Conservation (phyloP, 2,888 invertebrate genomes). For the Heliconius cydno region DNA sequence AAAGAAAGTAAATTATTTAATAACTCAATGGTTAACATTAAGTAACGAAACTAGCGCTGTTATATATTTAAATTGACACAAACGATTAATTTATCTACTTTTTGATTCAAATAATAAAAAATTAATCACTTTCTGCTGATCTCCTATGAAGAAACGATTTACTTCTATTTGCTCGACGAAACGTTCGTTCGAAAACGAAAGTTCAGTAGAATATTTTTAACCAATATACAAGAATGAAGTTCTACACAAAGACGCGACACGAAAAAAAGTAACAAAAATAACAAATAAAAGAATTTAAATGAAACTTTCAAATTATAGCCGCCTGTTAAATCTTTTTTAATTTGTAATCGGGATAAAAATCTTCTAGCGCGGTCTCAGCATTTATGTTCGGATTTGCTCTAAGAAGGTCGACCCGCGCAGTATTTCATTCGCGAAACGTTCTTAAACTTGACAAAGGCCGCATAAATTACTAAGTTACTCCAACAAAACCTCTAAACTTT, state of each 20-base stretch:
- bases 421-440: conserved; percentile 45
- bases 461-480: conserved; percentile 65
- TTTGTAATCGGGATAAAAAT: conserved; percentile 21
- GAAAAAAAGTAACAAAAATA: background rate
- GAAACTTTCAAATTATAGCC: background rate
- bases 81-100: too few relatives aligned
- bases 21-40: too few relatives aligned
- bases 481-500: conserved; percentile 53
- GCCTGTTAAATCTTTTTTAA: conserved; percentile 25
- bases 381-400: conserved; percentile 44
- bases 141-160: too few relatives aligned
- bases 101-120: too few relatives aligned
- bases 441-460: conserved; percentile 50
- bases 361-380: conserved; percentile 24
- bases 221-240: background rate
- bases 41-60: too few relatives aligned
- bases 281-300: conserved; percentile 1
- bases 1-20: too few relatives aligned
- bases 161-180: too few relatives aligned
- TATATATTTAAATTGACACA: too few relatives aligned
- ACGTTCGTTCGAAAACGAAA: too few relatives aligned
- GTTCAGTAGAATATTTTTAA: too few relatives aligned
- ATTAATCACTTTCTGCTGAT: too few relatives aligned
- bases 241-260: background rate
- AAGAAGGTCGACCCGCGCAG: conserved; percentile 44